Percentiles rank a stretch among this genome's conserved stretches.
phyloP scores from a whole-genome alignment of 1,140 invertebrate species.

The Diuraphis noxia region DNA sequence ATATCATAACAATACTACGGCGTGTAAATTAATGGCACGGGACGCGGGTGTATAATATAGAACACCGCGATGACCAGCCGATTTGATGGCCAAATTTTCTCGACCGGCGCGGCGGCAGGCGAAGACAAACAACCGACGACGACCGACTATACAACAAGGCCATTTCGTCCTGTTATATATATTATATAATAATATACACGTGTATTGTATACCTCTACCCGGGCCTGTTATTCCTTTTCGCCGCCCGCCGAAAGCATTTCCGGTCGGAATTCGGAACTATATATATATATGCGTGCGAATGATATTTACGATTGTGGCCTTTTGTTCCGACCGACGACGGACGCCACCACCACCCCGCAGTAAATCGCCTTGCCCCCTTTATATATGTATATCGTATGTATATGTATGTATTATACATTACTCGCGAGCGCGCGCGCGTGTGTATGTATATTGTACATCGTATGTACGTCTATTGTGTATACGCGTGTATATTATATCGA shows the following conservation, averaged over 20 bases:
- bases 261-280: conserved; percentile 14
- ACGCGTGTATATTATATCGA: conserved; percentile 1
- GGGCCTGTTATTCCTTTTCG: neutral
- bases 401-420: neutral
- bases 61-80: neutral
- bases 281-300: neutral
- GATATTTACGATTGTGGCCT: conserved; percentile 36
- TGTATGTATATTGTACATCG: neutral
- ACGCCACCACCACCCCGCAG: neutral
- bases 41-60: neutral
- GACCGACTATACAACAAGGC: neutral
- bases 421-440: neutral
- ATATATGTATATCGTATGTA: neutral
- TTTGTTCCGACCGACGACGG: conserved; percentile 26
- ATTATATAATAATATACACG: neutral
- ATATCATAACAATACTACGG: no score
- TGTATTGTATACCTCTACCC: neutral
- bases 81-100: neutral
- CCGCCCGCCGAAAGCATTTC: neutral
- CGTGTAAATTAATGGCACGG: neutral
- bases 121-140: neutral
- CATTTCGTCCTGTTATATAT: conserved; percentile 8
- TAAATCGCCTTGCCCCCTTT: conserved; percentile 34
- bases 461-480: neutral
- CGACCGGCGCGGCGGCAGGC: neutral